Evolutionary conservation across 2,113 vertebrate species (phyloP), one percentile per base, ranked within the genome.

Genomic region (Myodes glareolus): DNA sequence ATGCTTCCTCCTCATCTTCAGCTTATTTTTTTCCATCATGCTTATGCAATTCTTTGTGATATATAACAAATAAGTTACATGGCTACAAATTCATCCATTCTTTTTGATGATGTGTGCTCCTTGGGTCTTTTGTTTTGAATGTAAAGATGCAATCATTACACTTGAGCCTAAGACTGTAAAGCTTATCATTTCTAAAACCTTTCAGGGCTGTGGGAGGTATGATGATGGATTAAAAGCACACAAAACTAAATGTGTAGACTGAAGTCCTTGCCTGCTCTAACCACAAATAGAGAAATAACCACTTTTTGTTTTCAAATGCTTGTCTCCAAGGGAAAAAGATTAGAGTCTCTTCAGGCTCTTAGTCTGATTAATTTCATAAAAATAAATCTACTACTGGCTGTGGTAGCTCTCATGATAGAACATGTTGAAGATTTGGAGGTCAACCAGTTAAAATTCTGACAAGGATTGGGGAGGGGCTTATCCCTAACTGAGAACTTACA

Each of bases 101-200:
- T 82, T 94, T 82, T 92, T 78, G 67, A 88, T 95, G 61, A 39
- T 58, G 88, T 92, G 42, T 47, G 50, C 55, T 92, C 47, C 87
- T 77, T 72, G 70, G 61, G 27, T 68, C 63, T 88, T 92, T 96
- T 68, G 70, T 81, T 70, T 92, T 88, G 92, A 81, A 80, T 47
- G 4, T 91, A 90, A 97, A 52, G 85, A 88, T 65, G 50, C 45
- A 73, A 63, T 88, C 42, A 80, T n/a, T 45, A 13, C 55, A 21
- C 80, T 90, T 90, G 80, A 96, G 31, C 23, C 78, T 87, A 90
- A 92, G 80, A 78, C 52, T 73, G 3, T 31, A 55, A 73, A 87
- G 92, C 63, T 85, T 61, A 85, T 70, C 63, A 65, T 63, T 25
- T 96, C 81, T 58, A 63, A 50, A 92, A 92, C 70, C 33, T 80